phyloP scores from a whole-genome alignment of 2,797 vertebrate species.

The Phylloscopus collybita region DNA sequence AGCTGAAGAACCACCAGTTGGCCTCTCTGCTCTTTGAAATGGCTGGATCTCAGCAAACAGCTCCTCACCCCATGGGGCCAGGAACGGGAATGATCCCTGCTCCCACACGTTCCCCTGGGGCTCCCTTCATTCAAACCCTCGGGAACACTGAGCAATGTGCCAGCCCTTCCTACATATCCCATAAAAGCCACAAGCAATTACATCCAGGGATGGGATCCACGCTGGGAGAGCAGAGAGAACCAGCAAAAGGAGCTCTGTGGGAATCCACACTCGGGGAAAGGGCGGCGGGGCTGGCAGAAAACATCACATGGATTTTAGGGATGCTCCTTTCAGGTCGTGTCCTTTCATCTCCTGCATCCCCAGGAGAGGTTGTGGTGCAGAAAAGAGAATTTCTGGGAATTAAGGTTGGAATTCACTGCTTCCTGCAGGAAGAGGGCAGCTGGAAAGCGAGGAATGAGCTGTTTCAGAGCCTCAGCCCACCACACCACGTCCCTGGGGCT shows the following conservation, averaged over 20 bases:
- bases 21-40: conserved; percentile 11
- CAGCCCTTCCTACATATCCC: conserved; percentile 11
- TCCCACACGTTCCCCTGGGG: background rate
- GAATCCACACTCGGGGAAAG: background rate
- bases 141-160: background rate
- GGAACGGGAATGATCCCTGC: background rate
- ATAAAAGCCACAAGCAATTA: conserved; percentile 1
- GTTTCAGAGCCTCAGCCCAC: background rate
- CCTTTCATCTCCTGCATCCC: background rate
- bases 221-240: conserved; percentile 7
- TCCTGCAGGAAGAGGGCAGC: background rate
- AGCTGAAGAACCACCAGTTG: background rate
- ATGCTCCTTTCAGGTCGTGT: background rate
- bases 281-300: background rate
- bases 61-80: rapidly evolving
- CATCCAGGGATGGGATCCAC: background rate
- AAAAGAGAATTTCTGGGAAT: background rate
- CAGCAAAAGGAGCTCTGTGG: background rate
- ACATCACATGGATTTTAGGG: background rate
- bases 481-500: background rate
- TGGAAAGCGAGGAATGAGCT: background rate
- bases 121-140: background rate
- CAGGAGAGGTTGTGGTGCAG: background rate
- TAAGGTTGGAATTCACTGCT: background rate
- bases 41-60: background rate